Percentiles rank a stretch among this genome's conserved stretches.
These are phyloP conservation scores for Pyrocephalus nanus DNA, from an alignment of 2,797 vertebrate genomes.

Conservation along the genomic window DNA sequence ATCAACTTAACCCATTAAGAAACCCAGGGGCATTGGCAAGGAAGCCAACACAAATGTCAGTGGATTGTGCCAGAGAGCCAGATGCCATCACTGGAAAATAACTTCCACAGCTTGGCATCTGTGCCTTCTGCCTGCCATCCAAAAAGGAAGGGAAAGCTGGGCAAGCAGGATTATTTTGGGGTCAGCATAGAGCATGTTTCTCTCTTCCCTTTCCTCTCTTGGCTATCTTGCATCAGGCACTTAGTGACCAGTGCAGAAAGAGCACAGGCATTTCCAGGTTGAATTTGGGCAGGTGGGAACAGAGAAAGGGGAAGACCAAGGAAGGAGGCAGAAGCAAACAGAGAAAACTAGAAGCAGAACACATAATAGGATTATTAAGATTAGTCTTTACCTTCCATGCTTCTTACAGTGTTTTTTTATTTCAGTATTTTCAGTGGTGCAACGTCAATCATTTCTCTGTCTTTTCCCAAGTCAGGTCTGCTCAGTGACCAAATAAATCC, in stretches of 20 bases:
- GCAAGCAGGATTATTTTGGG: neutral
- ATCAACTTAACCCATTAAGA: neutral
- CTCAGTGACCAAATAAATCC: neutral
- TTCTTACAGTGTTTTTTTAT: neutral
- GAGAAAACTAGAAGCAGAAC: neutral
- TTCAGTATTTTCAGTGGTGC: neutral
- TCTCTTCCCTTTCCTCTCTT: neutral
- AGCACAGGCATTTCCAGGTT: neutral
- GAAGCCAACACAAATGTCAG: constrained; percentile 31
- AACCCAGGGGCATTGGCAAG: neutral
- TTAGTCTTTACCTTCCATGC: neutral
- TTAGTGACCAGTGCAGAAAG: neutral
- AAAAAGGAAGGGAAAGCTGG: neutral
- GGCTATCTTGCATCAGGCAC: neutral
- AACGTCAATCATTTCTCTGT: neutral
- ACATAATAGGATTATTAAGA: neutral
- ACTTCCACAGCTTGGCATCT: constrained; percentile 25
- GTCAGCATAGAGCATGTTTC: neutral
- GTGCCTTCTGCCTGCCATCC: neutral
- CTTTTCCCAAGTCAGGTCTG: neutral
- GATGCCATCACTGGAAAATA: constrained; percentile 42
- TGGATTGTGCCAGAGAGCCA: constrained; percentile 18
- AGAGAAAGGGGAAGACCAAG: neutral
- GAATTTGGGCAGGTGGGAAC: neutral
- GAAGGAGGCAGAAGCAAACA: neutral